Conservation (phyloP, 2,797 vertebrate species). For the Columba guinea region DNA sequence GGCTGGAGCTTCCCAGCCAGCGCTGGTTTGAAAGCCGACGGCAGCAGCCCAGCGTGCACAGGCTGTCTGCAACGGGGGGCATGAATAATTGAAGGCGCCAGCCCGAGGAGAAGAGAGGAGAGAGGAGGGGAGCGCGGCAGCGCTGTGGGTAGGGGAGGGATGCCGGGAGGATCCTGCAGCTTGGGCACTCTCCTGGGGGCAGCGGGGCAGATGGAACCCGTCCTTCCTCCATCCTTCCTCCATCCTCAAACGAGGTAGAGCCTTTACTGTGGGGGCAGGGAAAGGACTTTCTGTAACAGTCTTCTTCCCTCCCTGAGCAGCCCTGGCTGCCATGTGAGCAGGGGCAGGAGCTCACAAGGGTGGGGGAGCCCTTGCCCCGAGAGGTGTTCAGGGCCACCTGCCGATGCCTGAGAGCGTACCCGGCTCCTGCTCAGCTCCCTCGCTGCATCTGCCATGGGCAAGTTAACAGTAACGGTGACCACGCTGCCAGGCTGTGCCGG, state of each 20-base stretch:
- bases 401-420: background rate
- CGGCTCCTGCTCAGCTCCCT: background rate
- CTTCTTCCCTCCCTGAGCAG: background rate
- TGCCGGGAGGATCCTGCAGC: background rate
- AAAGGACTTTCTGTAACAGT: background rate
- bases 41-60: slow-evolving; percentile 24
- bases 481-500: background rate
- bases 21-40: background rate
- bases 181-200: background rate
- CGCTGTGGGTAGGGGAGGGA: background rate
- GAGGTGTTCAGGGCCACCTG: background rate
- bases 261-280: background rate
- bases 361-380: background rate
- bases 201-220: background rate
- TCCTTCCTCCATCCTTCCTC: background rate
- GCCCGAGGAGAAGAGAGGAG: background rate
- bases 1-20: background rate
- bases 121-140: background rate
- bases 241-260: background rate
- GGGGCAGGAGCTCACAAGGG: too few relatives aligned
- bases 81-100: slow-evolving; percentile 75
- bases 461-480: background rate
- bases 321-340: background rate
- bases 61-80: slow-evolving; percentile 62
- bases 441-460: rapidly evolving